phyloP scores from a whole-genome alignment of 1,140 invertebrate genomes.

The Drosophila pseudoobscura region DNA sequence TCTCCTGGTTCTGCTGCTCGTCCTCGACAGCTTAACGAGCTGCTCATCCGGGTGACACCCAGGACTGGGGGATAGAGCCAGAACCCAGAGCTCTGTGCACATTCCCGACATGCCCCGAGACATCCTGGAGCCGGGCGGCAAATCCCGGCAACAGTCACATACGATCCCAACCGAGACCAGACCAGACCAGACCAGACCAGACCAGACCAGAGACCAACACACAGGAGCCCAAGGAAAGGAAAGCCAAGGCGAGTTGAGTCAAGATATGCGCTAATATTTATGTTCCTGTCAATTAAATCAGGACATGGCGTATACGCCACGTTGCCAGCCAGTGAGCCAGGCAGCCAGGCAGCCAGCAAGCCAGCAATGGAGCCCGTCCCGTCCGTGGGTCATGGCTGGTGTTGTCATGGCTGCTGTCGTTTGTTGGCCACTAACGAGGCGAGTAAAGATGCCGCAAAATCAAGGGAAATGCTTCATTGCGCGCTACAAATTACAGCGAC shows the following conservation, averaged over 20 bases:
- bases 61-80: slow-evolving; percentile 6
- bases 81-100: slow-evolving; percentile 1
- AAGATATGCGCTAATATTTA: slow-evolving; percentile 82
- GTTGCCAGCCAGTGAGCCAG: slow-evolving; percentile 18
- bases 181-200: too few relatives aligned
- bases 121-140: slow-evolving; percentile 40
- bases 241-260: slow-evolving; percentile 56
- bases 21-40: slow-evolving; percentile 72
- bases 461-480: slow-evolving; percentile 82
- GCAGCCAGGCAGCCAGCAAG: not conserved
- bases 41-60: slow-evolving; percentile 63
- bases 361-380: too few relatives aligned
- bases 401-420: slow-evolving; percentile 68
- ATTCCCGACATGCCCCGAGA: slow-evolving; percentile 34
- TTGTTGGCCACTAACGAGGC: slow-evolving; percentile 81
- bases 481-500: slow-evolving; percentile 79
- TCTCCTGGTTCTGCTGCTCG: not conserved
- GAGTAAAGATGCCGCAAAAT: slow-evolving; percentile 82
- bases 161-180: slow-evolving; percentile 18
- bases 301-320: slow-evolving; percentile 65
- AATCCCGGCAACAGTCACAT: slow-evolving; percentile 60
- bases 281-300: slow-evolving; percentile 82
- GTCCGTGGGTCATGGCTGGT: slow-evolving; percentile 21
- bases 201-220: too few relatives aligned
- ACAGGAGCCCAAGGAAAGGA: not conserved